phyloP scores from a whole-genome alignment of 2,113 vertebrate species.

The Anthoscopus minutus region DNA sequence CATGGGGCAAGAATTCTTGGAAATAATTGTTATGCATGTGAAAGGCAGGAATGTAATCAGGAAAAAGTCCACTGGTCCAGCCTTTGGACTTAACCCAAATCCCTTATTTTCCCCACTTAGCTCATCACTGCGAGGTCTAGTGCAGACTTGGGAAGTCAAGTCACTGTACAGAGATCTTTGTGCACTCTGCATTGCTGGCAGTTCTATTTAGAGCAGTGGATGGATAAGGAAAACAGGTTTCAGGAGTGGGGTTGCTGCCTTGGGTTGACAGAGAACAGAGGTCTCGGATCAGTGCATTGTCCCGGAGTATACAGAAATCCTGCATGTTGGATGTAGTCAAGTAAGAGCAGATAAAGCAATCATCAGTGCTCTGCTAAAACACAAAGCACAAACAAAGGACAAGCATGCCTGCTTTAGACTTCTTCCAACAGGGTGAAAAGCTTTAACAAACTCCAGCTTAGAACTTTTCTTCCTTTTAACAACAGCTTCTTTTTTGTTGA shows the following conservation, averaged over 20 bases:
- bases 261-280: not conserved
- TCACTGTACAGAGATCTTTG: not conserved
- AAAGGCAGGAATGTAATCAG: not conserved
- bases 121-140: not conserved
- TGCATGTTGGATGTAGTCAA: not conserved
- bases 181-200: not conserved
- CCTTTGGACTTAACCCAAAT: not conserved
- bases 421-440: not conserved
- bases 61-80: not conserved
- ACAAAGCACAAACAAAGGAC: not conserved
- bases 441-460: not conserved
- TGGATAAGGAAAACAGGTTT: not conserved
- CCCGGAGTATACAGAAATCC: accelerated
- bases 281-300: accelerated
- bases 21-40: not conserved
- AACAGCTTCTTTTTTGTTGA: not conserved
- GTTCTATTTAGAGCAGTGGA: not conserved
- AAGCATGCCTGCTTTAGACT: not conserved
- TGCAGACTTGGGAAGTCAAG: not conserved
- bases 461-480: not conserved
- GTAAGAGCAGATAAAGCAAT: not conserved
- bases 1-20: not conserved
- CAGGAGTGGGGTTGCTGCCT: not conserved
- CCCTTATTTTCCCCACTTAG: not conserved
- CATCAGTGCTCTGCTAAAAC: not conserved